phyloP scores from a whole-genome alignment of 2,797 vertebrate genomes.

The Synanceia verrucosa region DNA sequence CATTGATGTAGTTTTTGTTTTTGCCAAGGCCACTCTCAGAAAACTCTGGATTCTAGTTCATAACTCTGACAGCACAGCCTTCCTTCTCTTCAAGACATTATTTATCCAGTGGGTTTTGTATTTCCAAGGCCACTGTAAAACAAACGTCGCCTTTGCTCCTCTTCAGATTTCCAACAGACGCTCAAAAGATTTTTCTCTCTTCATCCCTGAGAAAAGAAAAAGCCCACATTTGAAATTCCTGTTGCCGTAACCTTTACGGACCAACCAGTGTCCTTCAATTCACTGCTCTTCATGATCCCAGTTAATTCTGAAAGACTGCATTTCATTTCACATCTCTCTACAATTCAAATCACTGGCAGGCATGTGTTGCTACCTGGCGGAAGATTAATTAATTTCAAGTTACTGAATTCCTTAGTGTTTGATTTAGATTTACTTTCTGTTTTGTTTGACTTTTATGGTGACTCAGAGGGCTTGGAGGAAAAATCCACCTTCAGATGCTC shows the following conservation, averaged over 20 bases:
- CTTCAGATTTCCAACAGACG: not conserved
- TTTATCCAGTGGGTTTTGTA: conserved; percentile 49
- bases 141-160: conserved; percentile 22
- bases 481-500: conserved; percentile 27
- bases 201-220: not conserved
- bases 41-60: conserved; percentile 17
- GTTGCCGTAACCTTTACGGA: not conserved
- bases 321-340: conserved; percentile 3
- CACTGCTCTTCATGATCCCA: not conserved
- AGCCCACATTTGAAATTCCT: not conserved
- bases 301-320: conserved; percentile 16
- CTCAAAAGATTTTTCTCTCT: not conserved
- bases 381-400: conserved; percentile 30
- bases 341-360: not conserved
- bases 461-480: conserved; percentile 21
- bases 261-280: not conserved
- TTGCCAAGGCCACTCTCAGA: conserved; percentile 32
- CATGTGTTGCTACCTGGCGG: not conserved
- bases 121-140: conserved; percentile 55
- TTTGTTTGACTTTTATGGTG: conserved; percentile 21
- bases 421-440: conserved; percentile 33
- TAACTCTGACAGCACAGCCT: conserved; percentile 28
- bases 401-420: conserved; percentile 24
- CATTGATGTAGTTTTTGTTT: conserved; percentile 28
- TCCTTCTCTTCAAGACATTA: conserved; percentile 16